Base-by-base conservation (phyloP, 2,797 vertebrate genomes). In the Sebastes minor region DNA sequence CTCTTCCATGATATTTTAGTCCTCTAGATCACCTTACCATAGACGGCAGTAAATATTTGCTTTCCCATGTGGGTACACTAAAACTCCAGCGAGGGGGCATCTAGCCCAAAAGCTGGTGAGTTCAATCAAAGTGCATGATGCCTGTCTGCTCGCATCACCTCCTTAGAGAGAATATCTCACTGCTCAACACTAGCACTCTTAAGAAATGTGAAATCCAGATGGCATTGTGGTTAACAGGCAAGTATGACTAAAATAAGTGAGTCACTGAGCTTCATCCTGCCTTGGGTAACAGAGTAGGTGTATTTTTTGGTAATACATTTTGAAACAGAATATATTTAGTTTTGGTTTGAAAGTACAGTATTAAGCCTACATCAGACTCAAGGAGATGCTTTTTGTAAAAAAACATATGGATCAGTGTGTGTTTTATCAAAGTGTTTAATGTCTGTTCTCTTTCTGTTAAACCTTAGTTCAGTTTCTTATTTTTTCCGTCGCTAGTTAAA, bases 121-220 rank as follows among this genome's bases (percentile, higher is more conserved):
- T 84, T 88, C 78, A 78, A 8, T 83, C 55, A 71, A 52, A 80
- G 80, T 73, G 76, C 14, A 3, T 33, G 55, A 74, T 71, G 42
- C 62, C 46, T 78, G 69, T 79, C 61, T 80, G 78, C 79, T 79
- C 38, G 27, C 76, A 79, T 76, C 77, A 68, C 22, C 27, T 82
- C 68, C 72, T 73, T 12, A 52, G 25, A 74, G 71, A 67, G 65
- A 70, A 72, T 42, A 33, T 16, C 42, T 72, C 56, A 62, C 52
- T 66, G 42, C 35, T 83, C 65, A 46, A 77, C 66, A 25, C 49
- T 46, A 46, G 20, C 70, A 28, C 49, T 82, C 22, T 73, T 14
- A 62, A 65, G 49, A 78, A 75, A 64, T 70, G 67, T 64, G 59
- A 86, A 87, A 88, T 64, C 76, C 78, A 76, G 46, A 80, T 67